Base-by-base conservation (phyloP, 64 coral and sea anemone genomes). In the Montipora foliosa region DNA sequence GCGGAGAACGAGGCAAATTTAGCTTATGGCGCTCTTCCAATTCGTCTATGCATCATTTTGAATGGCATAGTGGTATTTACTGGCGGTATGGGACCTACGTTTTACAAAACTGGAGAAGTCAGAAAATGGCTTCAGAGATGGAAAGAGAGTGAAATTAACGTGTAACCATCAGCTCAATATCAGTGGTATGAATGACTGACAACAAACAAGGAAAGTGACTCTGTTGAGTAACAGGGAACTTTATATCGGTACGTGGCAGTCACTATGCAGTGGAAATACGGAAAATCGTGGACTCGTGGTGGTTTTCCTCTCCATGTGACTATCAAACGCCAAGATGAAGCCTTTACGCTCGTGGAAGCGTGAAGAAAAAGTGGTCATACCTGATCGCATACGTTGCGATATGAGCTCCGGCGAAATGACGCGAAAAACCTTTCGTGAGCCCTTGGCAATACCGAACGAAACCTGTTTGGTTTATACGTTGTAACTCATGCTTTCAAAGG, bases 41-140 rank as follows among this genome's bases (percentile, higher is more conserved):
- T 89, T 46, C 87, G 94, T 11, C 70, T 95, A 2, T 84, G 70
- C n/a, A 90, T 95, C 84, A 82, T 95, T n/a, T 91, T 92, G 46
- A 82, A 81, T 75, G 89, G 90, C 4, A 79, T 81, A 81, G 94
- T 95, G n/a, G 76, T 80, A 14, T 95, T 92, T 15, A 72, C 78
- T 4, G 94, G 94, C 21, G 94, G 94, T 20, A 87, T 95, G 44
- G 94, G 94, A 20, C 94, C 94, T 3, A 95, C 84, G 13, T 92
- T 92, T 49, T 95, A 95, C 70, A 87, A 92, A 82, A 80, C 94
- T 7, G 66, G 52, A 78, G 90, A 95, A 24, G 64, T 95, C 66
- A 77, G 50, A 16, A 59, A 79, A 16, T 92, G 94, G 94, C 68
- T 95, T 11, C 49, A 78, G 24, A 53, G 72, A 25, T 92, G 88